A percentile compares a stretch with the other conserved stretches of the same genome.
Evolutionary conservation across 2,113 vertebrate genomes (phyloP).

Genomic region (Gobiocypris rarus): DNA sequence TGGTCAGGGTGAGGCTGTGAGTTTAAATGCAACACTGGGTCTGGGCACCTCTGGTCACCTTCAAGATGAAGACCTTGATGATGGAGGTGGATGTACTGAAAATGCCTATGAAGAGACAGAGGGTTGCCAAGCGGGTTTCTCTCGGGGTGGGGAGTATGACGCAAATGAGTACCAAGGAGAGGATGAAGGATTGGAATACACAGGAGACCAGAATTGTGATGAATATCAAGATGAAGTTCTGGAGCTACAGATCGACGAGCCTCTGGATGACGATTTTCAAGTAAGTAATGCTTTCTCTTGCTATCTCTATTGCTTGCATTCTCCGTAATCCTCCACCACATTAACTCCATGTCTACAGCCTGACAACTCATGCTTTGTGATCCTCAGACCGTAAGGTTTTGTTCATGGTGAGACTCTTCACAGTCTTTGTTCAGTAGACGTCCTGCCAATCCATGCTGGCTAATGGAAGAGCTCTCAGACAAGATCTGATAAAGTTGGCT

Average conservation of each 20-base stretch:
- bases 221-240: conserved; percentile 89
- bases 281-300: conserved; percentile 76
- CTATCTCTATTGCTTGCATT: conserved; percentile 2
- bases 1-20: conserved; percentile 78
- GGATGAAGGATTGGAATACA: conserved; percentile 79
- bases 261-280: conserved; percentile 92
- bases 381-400: conserved; percentile 89
- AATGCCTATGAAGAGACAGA: conserved; percentile 75
- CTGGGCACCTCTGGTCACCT: conserved; percentile 80
- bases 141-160: conserved; percentile 61
- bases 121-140: conserved; percentile 75
- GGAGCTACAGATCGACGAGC: conserved; percentile 95
- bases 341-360: conserved; percentile 35
- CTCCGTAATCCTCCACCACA: not conserved
- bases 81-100: conserved; percentile 79
- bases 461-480: conserved; percentile 88
- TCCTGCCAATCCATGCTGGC: conserved; percentile 86
- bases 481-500: conserved; percentile 97
- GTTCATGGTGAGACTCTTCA: conserved; percentile 53
- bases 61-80: conserved; percentile 77
- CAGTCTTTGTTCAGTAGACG: conserved; percentile 90
- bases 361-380: conserved; percentile 83
- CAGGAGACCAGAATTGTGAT: conserved; percentile 78
- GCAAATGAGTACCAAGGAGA: conserved; percentile 70
- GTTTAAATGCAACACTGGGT: conserved; percentile 80